Evolutionary conservation across 1,140 invertebrate species (phyloP), one percentile per base, ranked within the genome.

Genomic region (Akabosia matsudoensis): DNA sequence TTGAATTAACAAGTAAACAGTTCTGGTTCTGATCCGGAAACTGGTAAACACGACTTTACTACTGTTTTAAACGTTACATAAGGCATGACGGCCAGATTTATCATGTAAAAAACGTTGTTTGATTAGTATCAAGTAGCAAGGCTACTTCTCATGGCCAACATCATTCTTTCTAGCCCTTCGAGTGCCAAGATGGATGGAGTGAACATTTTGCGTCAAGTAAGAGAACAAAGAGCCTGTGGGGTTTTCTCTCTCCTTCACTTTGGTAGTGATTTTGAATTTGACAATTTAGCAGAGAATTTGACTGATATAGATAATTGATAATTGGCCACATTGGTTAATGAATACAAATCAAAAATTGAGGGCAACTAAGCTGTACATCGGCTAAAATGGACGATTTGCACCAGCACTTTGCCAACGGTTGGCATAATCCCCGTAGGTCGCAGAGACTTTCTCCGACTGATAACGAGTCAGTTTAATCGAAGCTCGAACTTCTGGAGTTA

Each of bases 391-490:
- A 74, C 77, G 72, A 71, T 28, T 78, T 74, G 74, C 74, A 70
- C 75, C 79, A 79, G 31, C 24, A 16, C 80, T 79, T 30, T 86
- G 85, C 87, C 89, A 90, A 78, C 89, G 86, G 76, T 86, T 88
- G 84, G 90, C 88, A 83, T 93, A 94, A 81, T 95, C 94, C 82
- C 91, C 89, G 87, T 95, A 96, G 83, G 89, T 90, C 76, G 93
- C 89, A 18, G 91, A 90, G 30, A 94, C 88, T 85, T 94, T 93
- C 84, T 94, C 93, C 84, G 92, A 93, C 83, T 97, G 94, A 85
- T 98, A 98, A 82, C 97, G 92, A 51, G 95, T 98, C 78, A 99
- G 87, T 86, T 95, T 94, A 79, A 99, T 93, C 79, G 90, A 91
- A 82, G 92, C 90, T 75, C 97, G 89, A 80, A 97, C 88, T 51